phyloP scores from a whole-genome alignment of 2,113 vertebrate species.

The Sander lucioperca region DNA sequence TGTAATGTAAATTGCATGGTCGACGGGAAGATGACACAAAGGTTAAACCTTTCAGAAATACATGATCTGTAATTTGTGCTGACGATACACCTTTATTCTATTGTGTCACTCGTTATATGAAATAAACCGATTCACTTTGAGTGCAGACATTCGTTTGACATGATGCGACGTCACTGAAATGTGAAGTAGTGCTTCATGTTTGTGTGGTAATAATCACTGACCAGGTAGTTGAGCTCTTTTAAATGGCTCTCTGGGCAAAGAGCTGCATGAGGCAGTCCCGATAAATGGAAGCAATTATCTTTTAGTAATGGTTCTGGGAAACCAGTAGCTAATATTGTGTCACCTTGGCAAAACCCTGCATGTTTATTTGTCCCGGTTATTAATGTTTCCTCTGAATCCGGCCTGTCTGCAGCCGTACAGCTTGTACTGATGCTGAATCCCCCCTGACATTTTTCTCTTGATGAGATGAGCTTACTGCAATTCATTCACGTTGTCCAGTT shows the following conservation, averaged over 20 bases:
- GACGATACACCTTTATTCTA: neutral
- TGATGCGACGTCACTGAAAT: neutral
- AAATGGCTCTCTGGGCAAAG: too few relatives aligned
- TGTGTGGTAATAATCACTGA: too few relatives aligned
- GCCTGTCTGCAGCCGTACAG: constrained; percentile 13
- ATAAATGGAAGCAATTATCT: constrained; percentile 2
- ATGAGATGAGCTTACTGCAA: neutral
- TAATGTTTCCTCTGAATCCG: neutral
- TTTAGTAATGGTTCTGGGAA: constrained; percentile 31
- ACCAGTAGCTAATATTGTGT: constrained; percentile 21
- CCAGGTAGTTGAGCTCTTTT: too few relatives aligned
- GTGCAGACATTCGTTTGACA: neutral
- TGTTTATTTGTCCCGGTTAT: constrained; percentile 15
- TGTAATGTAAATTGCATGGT: too few relatives aligned
- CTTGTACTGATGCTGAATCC: neutral
- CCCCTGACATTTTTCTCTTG: neutral
- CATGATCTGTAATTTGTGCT: neutral
- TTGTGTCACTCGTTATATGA: neutral
- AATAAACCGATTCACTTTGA: neutral
- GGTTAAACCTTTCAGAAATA: too few relatives aligned
- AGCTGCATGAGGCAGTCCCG: too few relatives aligned
- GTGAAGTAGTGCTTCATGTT: too few relatives aligned
- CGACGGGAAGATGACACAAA: too few relatives aligned
- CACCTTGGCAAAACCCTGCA: neutral
- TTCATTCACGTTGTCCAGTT: neutral